Evolutionary conservation across 1,140 invertebrate species (phyloP).

Genomic region (Mesaphorura yosii): DNA sequence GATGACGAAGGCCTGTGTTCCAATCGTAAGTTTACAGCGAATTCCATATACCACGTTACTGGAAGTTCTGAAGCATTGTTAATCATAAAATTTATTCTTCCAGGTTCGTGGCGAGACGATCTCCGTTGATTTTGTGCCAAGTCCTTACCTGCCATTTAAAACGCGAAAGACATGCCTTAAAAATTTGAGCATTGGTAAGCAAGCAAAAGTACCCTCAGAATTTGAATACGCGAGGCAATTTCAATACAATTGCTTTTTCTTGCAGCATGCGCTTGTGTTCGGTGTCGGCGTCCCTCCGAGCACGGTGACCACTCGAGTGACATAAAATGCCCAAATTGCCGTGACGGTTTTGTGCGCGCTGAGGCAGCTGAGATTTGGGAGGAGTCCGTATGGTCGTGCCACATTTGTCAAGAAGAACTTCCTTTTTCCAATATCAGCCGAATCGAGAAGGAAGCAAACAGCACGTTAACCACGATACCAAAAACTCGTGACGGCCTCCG

Average conservation of each 20-base stretch:
- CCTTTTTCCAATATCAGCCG: slow-evolving; percentile 2
- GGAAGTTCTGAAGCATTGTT: too few relatives aligned
- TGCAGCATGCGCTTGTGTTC: slow-evolving; percentile 21
- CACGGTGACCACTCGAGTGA: slow-evolving; percentile 10
- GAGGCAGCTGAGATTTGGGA: slow-evolving; percentile 15
- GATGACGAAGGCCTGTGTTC: slow-evolving; percentile 19
- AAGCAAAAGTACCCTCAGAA: too few relatives aligned
- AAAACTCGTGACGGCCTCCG: not conserved
- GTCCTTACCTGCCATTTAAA: slow-evolving; percentile 22
- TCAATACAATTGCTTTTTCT: too few relatives aligned
- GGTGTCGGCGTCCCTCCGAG: slow-evolving; percentile 15
- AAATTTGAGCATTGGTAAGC: slow-evolving; percentile 21
- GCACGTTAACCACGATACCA: not conserved
- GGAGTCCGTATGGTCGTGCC: slow-evolving; percentile 26
- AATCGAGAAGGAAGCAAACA: slow-evolving; percentile 1
- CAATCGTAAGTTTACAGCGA: too few relatives aligned
- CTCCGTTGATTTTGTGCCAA: slow-evolving; percentile 21
- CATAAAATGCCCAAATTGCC: slow-evolving; percentile 17
- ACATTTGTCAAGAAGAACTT: slow-evolving; percentile 22
- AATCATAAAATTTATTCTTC: too few relatives aligned
- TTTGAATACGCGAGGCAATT: too few relatives aligned
- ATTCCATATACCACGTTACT: too few relatives aligned
- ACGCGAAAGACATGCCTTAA: slow-evolving; percentile 8
- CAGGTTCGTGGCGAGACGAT: slow-evolving; percentile 17
- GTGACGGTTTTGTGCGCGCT: slow-evolving; percentile 10